phyloP scores from a whole-genome alignment of 2,888 invertebrate genomes.

The Leuctra nigra region DNA sequence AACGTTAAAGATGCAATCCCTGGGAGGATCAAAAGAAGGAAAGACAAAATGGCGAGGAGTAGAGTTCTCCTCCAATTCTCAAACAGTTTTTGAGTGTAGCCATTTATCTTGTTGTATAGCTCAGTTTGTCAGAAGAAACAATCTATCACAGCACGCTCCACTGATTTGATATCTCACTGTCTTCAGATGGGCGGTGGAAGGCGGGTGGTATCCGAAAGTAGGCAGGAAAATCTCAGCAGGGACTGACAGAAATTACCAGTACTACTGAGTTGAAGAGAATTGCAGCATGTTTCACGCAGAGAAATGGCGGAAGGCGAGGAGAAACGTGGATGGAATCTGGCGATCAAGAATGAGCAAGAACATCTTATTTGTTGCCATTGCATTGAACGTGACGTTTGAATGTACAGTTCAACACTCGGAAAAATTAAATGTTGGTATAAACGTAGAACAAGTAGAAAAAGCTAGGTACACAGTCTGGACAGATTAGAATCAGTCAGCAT shows the following conservation, averaged over 20 bases:
- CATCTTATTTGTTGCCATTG: no score
- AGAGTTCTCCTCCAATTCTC: conserved; percentile 15
- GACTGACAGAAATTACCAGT: conserved; percentile 16
- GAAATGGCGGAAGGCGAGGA: background rate
- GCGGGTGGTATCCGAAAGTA: conserved; percentile 13
- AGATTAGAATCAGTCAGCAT: no score
- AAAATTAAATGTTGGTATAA: no score
- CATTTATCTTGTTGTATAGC: conserved; percentile 17
- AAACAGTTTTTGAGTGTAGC: conserved; percentile 19
- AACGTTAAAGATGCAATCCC: background rate
- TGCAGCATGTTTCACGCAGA: background rate
- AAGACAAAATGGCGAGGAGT: conserved; percentile 19
- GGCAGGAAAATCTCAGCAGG: conserved; percentile 18
- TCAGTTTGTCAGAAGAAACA: conserved; percentile 17
- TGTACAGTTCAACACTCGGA: no score
- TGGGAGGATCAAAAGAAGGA: conserved; percentile 17
- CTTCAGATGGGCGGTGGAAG: conserved; percentile 14
- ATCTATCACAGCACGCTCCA: conserved; percentile 15
- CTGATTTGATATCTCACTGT: conserved; percentile 18
- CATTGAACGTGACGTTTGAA: no score
- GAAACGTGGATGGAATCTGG: no score
- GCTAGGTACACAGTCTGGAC: no score
- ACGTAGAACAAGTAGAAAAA: no score
- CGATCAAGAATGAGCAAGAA: no score
- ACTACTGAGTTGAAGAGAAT: background rate